Evolutionary conservation across 2,113 vertebrate genomes (phyloP).

Genomic region (Nesogale talazaci): DNA sequence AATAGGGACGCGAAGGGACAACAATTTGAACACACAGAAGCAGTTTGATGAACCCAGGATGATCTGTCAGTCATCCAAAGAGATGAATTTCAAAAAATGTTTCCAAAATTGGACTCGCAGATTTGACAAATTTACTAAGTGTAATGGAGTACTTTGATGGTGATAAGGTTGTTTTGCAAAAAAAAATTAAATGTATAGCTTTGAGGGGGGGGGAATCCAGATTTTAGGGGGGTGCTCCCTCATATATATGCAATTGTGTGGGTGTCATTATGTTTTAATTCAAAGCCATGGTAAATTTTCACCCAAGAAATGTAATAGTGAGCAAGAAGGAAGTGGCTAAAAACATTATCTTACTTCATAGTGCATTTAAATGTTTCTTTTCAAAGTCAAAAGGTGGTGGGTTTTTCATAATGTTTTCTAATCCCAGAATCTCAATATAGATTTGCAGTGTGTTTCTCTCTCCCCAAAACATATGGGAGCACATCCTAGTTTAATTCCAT

Average conservation of each 20-base stretch:
- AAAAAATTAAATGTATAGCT: no score
- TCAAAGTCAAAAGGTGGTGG: not conserved
- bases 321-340: not conserved
- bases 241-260: not conserved
- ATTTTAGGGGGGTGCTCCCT: no score
- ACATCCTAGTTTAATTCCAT: not conserved
- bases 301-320: not conserved
- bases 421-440: not conserved
- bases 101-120: no score
- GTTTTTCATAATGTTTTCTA: not conserved
- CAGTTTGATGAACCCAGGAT: no score
- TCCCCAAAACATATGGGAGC: not conserved
- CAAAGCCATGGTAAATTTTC: conserved; percentile 14
- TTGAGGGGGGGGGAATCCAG: no score
- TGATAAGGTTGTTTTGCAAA: no score
- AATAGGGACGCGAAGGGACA: no score
- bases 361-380: not conserved
- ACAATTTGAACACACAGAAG: no score
- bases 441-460: not conserved
- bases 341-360: not conserved
- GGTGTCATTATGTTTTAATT: conserved; percentile 22
- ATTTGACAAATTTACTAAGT: no score
- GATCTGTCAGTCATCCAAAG: no score
- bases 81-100: no score
- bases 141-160: no score